Base-by-base conservation (phyloP, 2,113 vertebrate species). In the Corydoras sp. region DNA sequence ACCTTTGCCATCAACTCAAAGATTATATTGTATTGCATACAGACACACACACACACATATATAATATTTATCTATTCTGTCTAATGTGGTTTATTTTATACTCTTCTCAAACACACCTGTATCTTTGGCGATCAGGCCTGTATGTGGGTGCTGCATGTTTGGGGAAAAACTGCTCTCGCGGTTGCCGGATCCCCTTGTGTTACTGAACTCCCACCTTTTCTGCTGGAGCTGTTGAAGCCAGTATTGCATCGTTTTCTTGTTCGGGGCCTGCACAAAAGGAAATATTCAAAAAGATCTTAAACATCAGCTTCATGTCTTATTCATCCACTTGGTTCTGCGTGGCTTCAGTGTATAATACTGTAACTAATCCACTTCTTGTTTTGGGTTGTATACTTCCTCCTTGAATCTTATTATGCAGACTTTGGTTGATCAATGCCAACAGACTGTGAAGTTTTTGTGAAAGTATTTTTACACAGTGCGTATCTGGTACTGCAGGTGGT, bases 201-300 rank as follows among this genome's bases (percentile, higher is more conserved):
- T 96, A 79, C 94, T 95, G 72, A 93, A 94, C 43, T 99, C 97
- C 95, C 96, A 98, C 12, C 97, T 90, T 72, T 94, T 98, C 88
- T 99, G 96, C 74, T 99, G 96, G 31, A 99, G 86, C 76, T 99
- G 92, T 80, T 98, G 95, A 1, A 99, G 87, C 97, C 97, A 99
- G 81, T 89, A 97, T 0, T 91, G 90, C 96, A 96, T 99, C 79
- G 92, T 90, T 81, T 96, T 93, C 15, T 82, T 90, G 29, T 84
- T 96, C 0, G 93, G 90, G 5, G 97, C 96, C 97, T 80, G 69
- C 43, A 55, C 3, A 5, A 8, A 62, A 10, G 32, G 51, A 71
- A 15, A 11, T 24, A 68, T 29, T 50, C n/a, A 49, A 3, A 13
- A 5, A 53, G n/a, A 43, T 43, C 30, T 68, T 58, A 62, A 62